Conservation (phyloP, 2,888 invertebrate genomes). For the Ornithoptera alexandrae region DNA sequence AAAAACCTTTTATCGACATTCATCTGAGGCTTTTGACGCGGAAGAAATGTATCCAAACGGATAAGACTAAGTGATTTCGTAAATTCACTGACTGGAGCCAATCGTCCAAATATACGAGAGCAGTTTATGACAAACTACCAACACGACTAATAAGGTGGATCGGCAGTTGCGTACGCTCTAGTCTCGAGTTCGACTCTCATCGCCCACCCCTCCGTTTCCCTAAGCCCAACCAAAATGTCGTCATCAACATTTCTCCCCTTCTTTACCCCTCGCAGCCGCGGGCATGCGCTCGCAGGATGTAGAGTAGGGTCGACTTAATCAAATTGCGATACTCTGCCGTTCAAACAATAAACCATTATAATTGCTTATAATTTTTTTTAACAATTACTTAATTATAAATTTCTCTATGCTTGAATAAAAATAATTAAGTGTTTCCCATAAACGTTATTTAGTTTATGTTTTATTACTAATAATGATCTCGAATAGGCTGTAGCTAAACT, state of each 20-base stretch:
- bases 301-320: slow-evolving; percentile 52
- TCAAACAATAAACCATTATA: slow-evolving; percentile 41
- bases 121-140: slow-evolving; percentile 34
- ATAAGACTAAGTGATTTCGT: slow-evolving; percentile 29
- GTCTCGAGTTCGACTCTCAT: slow-evolving; percentile 38
- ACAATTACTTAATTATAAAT: background rate
- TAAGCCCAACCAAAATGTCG: slow-evolving; percentile 64
- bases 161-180: slow-evolving; percentile 32
- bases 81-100: slow-evolving; percentile 26
- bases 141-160: slow-evolving; percentile 32
- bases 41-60: slow-evolving; percentile 45
- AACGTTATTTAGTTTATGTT: no score
- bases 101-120: slow-evolving; percentile 23
- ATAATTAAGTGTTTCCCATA: no score
- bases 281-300: slow-evolving; percentile 60
- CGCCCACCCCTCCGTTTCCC: slow-evolving; percentile 49
- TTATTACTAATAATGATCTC: no score
- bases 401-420: no score
- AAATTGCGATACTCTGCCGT: slow-evolving; percentile 41
- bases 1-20: slow-evolving; percentile 63
- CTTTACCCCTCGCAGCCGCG: slow-evolving; percentile 41
- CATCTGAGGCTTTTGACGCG: slow-evolving; percentile 47
- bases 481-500: no score
- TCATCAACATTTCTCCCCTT: slow-evolving; percentile 59
- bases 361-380: slow-evolving; percentile 4